A percentile compares a stretch with the other conserved stretches of the same genome.
Conservation (phyloP, 2,797 vertebrate genomes). For the Pseudomugil tenellus region DNA sequence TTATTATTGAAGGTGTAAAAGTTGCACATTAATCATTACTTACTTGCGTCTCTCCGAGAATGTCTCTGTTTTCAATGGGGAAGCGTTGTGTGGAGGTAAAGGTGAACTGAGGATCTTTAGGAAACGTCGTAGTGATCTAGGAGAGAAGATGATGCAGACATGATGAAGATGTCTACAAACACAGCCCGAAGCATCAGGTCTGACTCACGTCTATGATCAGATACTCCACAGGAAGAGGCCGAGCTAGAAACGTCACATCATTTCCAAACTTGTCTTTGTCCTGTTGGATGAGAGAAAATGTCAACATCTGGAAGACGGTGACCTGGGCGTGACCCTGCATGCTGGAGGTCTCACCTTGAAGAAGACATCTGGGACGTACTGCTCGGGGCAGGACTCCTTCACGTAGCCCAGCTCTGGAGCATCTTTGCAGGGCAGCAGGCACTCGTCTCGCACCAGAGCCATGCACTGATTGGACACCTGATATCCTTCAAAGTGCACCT, state of each 20-base stretch:
- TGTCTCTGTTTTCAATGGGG: constrained; percentile 95
- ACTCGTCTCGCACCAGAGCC: constrained; percentile 96
- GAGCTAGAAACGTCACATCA: constrained; percentile 95
- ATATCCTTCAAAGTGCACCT: constrained; percentile 99
- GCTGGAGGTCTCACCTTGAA: constrained; percentile 87
- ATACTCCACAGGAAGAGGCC: constrained; percentile 97
- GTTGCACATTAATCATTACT: background rate
- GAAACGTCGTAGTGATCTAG: constrained; percentile 98
- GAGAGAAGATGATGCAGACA: background rate
- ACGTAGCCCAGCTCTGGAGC: constrained; percentile 94
- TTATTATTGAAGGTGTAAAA: too few species aligned
- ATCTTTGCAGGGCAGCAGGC: constrained; percentile 94
- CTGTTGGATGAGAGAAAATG: constrained; percentile 62
- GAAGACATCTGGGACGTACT: constrained; percentile 98
- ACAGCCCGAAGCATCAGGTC: accelerated
- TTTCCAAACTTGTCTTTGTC: constrained; percentile 99
- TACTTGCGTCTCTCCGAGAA: constrained; percentile 92
- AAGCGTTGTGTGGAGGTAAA: constrained; percentile 94
- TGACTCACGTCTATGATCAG: constrained; percentile 96
- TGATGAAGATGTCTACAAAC: background rate
- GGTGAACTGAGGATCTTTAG: constrained; percentile 97
- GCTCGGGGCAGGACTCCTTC: constrained; percentile 97
- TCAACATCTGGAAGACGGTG: background rate
- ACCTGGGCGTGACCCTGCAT: background rate
- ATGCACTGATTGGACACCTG: constrained; percentile 99